Evolutionary conservation across 2,888 invertebrate species (phyloP), one percentile per base, ranked within the genome.

Genomic region (Troides oblongomaculatus): DNA sequence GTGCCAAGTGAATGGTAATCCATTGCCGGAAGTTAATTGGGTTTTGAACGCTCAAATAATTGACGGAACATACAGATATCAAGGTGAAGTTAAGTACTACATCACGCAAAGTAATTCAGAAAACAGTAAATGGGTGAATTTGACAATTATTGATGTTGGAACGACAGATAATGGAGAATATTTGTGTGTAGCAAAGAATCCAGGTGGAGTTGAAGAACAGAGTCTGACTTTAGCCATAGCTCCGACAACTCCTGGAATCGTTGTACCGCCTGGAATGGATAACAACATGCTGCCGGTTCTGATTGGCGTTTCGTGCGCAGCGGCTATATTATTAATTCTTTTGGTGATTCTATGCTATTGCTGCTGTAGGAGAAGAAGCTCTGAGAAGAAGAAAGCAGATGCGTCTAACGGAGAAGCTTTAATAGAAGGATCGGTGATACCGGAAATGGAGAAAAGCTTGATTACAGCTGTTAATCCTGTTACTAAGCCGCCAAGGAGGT

Each of bases 401-500:
- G 93, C 93, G 65, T 92, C 94, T 0, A 95, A 95, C 72, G 95
- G 94, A 10, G 94, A 96, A 74, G 95, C 96, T 17, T 93, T 95
- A 77, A 93, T 96, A 71, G 96, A 96, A 82, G 95, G 95, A 1
- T 96, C 96, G 0, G 95, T 96, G 2, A 95, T 95, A 64, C 95
- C 95, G 70, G 97, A 97, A 82, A 96, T 97, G 93, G 97, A 97
- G 82, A 97, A 97, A 85, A 96, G 96, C 73, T 89, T 97, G 64
- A 95, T 97, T 74, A 96, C 96, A 3, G 96, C 97, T 66, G 96
- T 97, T 43, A 97, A 97, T 88, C 97, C 97, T 0, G 96, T 97
- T 23, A 96, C 96, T 71, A 97, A 97, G 81, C 96, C 97, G 0
- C 96, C 97, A 7, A 92, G 97, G 64, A 93, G 96, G 72, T 96